Percentiles rank a stretch among this genome's conserved stretches.
Conservation (phyloP, 2,797 vertebrate genomes). For the Sebastes hopkinsi region DNA sequence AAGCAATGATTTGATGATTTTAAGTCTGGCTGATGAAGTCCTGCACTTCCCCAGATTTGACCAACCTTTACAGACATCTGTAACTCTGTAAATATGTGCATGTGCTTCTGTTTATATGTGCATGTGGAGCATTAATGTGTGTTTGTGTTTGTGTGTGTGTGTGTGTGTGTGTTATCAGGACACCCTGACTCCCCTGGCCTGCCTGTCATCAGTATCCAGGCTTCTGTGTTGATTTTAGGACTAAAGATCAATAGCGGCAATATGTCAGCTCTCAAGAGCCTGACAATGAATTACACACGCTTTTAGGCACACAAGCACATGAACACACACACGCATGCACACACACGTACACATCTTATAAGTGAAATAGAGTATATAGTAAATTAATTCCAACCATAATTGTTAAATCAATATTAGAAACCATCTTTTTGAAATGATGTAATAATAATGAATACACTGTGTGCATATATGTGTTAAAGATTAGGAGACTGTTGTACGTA, state of each 20-base stretch:
- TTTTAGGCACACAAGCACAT: conserved; percentile 81
- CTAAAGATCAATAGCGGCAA: conserved; percentile 90
- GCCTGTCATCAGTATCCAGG: conserved; percentile 76
- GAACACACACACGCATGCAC: conserved; percentile 32
- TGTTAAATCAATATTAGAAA: not conserved
- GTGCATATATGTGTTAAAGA: too few relatives aligned
- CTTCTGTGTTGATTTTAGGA: conserved; percentile 82
- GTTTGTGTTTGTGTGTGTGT: conserved; percentile 15
- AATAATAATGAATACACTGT: not conserved
- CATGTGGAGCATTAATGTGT: conserved; percentile 27
- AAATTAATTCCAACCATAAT: not conserved
- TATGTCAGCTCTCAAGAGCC: conserved; percentile 86
- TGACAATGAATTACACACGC: conserved; percentile 81
- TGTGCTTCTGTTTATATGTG: conserved; percentile 46
- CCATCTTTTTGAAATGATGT: not conserved
- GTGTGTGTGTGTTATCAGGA: conserved; percentile 61
- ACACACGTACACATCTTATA: not conserved
- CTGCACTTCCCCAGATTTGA: conserved; percentile 11
- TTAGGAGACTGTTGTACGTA: too few relatives aligned
- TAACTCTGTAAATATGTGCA: conserved; percentile 33
- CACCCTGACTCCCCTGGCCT: conserved; percentile 63
- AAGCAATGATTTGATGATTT: not conserved
- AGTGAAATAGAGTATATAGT: not conserved
- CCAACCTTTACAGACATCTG: conserved; percentile 37
- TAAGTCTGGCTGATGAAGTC: not conserved